A percentile compares a stretch with the other conserved stretches of the same genome.
These are phyloP conservation scores for Montipora capricornis DNA, from an alignment of 64 coral and sea anemone genomes.

Conservation along the genomic window DNA sequence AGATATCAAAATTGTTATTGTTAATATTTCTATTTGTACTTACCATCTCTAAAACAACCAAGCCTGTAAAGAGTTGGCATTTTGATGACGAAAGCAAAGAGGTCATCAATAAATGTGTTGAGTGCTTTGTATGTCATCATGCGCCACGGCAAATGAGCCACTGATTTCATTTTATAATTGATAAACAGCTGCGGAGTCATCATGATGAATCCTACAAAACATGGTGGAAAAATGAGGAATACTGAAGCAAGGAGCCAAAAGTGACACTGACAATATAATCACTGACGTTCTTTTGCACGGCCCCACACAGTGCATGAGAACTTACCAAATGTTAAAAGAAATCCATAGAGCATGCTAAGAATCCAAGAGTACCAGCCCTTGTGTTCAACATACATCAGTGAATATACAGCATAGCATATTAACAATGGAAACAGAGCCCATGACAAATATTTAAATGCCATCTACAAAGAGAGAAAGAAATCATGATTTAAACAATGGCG, in stretches of 20 bases:
- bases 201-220: conserved; percentile 87
- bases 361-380: conserved; percentile 99
- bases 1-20: neutral
- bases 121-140: conserved; percentile 99
- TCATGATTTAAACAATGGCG: no score
- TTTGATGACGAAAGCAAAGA: conserved; percentile 99
- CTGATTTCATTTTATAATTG: conserved; percentile 97
- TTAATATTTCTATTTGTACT: neutral
- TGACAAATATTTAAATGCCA: conserved; percentile 98
- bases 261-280: no score
- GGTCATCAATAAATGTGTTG: conserved; percentile 98
- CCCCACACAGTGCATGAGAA: no score
- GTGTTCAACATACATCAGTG: conserved; percentile 91
- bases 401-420: conserved; percentile 88
- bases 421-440: conserved; percentile 93
- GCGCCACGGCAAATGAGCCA: conserved; percentile 96
- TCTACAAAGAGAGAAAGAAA: conserved; percentile 37
- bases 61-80: conserved; percentile 98
- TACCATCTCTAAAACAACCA: conserved; percentile 97
- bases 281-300: no score
- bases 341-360: conserved; percentile 96
- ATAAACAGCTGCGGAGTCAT: conserved; percentile 99
- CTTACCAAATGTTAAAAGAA: conserved; percentile 98
- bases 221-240: neutral
- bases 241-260: neutral